These are phyloP conservation scores for Poecile atricapillus DNA, from an alignment of 2,113 vertebrate genomes.

Conservation along the genomic window DNA sequence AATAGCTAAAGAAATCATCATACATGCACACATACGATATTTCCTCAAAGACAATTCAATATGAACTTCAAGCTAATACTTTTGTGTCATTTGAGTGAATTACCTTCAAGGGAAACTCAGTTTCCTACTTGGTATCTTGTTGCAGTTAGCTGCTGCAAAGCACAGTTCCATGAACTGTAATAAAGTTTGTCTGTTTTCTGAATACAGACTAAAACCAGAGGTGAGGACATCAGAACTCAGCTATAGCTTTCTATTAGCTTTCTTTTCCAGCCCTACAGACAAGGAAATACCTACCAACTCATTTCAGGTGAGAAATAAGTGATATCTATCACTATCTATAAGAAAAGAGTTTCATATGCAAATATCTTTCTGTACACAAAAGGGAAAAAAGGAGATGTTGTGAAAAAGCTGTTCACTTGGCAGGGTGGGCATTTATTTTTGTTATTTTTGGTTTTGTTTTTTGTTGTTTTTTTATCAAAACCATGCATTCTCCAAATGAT, in stretches of 20 bases:
- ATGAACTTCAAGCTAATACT: not conserved
- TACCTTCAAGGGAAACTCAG: not conserved
- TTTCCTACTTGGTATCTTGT: not conserved
- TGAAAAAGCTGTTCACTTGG: not conserved
- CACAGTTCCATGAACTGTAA: not conserved
- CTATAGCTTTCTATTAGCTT: not conserved
- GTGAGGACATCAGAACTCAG: not conserved
- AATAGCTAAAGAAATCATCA: not conserved
- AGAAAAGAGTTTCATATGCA: not conserved
- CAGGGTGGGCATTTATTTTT: not conserved
- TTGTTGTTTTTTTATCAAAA: not conserved
- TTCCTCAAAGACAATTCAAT: not conserved
- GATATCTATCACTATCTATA: not conserved
- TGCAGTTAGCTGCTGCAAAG: not conserved
- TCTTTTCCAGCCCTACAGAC: not conserved
- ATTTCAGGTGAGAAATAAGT: not conserved
- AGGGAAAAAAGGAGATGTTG: not conserved
- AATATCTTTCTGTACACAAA: not conserved
- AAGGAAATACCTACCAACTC: not conserved
- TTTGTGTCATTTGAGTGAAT: not conserved
- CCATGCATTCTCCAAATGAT: not conserved
- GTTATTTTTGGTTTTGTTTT: not conserved
- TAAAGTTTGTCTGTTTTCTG: not conserved
- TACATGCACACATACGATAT: rapidly evolving
- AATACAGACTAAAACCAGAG: not conserved